Evolutionary conservation across 1,140 invertebrate species (phyloP).

Genomic region (Pinna nobilis): DNA sequence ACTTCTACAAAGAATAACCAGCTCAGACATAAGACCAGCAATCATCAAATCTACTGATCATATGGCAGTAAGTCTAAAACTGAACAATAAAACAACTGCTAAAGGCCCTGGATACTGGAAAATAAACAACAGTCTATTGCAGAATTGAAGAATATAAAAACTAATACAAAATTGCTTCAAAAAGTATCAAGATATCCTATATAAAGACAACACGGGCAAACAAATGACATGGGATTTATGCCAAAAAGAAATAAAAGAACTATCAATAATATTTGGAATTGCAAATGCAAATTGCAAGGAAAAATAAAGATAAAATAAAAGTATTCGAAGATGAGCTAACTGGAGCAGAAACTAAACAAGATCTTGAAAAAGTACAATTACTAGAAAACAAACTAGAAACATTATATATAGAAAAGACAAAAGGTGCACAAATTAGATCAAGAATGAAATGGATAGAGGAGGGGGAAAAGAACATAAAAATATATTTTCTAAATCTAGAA

Average conservation of each 20-base stretch:
- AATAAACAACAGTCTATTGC: neutral
- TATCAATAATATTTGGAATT: neutral
- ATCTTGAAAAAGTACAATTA: neutral
- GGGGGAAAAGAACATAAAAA: neutral
- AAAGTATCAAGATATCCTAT: neutral
- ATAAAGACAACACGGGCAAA: neutral
- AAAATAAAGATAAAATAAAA: neutral
- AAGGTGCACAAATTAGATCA: too few species aligned
- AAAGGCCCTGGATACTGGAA: conserved; percentile 10
- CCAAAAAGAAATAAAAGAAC: neutral
- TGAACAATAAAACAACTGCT: neutral
- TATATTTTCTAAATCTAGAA: neutral
- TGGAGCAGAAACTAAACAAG: neutral
- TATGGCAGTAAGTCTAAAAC: neutral
- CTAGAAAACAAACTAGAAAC: neutral
- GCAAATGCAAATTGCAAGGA: neutral
- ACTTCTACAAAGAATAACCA: neutral
- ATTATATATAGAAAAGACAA: too few species aligned
- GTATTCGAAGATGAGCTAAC: neutral
- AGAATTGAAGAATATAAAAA: neutral
- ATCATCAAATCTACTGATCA: conserved; percentile 9
- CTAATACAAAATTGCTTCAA: neutral
- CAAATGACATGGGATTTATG: conserved; percentile 1
- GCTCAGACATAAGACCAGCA: conserved; percentile 9
- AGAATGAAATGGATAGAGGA: too few species aligned